Conservation (phyloP, 2,888 invertebrate species). For the Oxyteleia sp. region DNA sequence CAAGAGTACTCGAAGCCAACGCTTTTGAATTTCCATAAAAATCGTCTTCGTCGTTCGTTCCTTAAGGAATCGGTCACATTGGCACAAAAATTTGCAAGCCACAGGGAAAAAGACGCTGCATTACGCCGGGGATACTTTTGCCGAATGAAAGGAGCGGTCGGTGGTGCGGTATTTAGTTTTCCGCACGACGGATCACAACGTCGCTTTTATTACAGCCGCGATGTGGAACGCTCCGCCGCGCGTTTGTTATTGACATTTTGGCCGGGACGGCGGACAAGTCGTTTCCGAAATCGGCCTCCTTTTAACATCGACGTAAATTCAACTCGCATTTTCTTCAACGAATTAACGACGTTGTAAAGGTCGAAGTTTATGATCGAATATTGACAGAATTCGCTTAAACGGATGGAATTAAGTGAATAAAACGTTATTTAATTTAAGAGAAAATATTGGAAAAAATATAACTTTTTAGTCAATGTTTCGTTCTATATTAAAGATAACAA, state of each 20-base stretch:
- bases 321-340: too few species aligned
- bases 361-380: slow-evolving; percentile 2
- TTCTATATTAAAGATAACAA: too few species aligned
- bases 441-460: too few species aligned
- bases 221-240: slow-evolving; percentile 38
- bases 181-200: slow-evolving; percentile 51
- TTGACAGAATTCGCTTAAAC: too few species aligned
- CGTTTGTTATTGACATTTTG: slow-evolving; percentile 48
- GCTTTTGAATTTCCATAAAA: slow-evolving; percentile 55
- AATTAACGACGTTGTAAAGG: slow-evolving; percentile 7
- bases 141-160: slow-evolving; percentile 27
- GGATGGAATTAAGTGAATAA: too few species aligned
- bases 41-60: slow-evolving; percentile 6
- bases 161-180: slow-evolving; percentile 52
- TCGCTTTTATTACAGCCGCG: slow-evolving; percentile 52
- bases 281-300: slow-evolving; percentile 19
- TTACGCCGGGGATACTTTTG: slow-evolving; percentile 8
- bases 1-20: slow-evolving; percentile 19
- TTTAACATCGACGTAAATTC: slow-evolving; percentile 7
- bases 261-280: slow-evolving; percentile 27
- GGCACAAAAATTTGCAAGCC: slow-evolving; percentile 62
- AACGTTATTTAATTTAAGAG: too few species aligned
- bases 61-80: slow-evolving; percentile 47
- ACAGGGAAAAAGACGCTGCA: slow-evolving; percentile 10
- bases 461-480: too few species aligned